A percentile compares a stretch with the other conserved stretches of the same genome.
phyloP scores from a whole-genome alignment of 2,113 vertebrate species.

The Circaetus cinerascens region DNA sequence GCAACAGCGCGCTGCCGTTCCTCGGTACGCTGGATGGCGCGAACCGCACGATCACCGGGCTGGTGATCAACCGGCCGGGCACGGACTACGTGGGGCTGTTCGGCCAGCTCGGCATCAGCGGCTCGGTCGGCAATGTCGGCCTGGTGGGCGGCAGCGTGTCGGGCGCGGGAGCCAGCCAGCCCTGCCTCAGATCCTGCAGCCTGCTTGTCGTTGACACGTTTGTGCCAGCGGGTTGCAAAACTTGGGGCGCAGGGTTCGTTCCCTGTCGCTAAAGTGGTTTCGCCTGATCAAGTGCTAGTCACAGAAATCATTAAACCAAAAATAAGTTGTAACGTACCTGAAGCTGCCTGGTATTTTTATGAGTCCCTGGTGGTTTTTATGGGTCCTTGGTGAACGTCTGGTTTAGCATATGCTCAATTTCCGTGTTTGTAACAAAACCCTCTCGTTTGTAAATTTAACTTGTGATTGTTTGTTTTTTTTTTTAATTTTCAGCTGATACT shows the following conservation, averaged over 20 bases:
- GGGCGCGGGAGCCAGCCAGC: too few species aligned
- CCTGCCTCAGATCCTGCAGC: rapidly evolving
- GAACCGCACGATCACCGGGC: too few species aligned
- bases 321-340: neutral
- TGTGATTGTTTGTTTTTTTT: neutral
- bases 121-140: too few species aligned
- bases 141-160: rapidly evolving
- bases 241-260: neutral
- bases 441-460: neutral
- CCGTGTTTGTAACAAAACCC: neutral
- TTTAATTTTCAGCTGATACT: too few species aligned
- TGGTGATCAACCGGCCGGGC: too few species aligned
- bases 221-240: neutral
- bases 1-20: too few species aligned
- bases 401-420: neutral
- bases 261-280: neutral
- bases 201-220: rapidly evolving
- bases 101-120: too few species aligned
- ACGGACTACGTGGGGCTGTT: too few species aligned
- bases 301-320: neutral
- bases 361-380: neutral
- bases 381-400: neutral
- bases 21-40: too few species aligned
- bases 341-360: neutral
- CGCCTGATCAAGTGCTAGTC: neutral